Percentiles rank a stretch among this genome's conserved stretches.
phyloP scores from a whole-genome alignment of 2,888 invertebrate species.

The Erynnis tages region DNA sequence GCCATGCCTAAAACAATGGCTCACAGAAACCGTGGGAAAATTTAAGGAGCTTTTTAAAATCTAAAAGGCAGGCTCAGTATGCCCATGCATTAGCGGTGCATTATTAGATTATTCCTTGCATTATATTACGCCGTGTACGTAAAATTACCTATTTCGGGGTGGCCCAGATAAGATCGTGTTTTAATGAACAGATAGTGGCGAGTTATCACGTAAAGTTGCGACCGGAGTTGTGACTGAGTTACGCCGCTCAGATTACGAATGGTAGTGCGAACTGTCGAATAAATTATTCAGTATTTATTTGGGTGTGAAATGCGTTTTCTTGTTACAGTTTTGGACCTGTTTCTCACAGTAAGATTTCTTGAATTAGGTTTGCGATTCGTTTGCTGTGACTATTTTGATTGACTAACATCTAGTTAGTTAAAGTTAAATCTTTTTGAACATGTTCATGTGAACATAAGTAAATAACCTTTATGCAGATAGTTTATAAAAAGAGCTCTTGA shows the following conservation, averaged over 20 bases:
- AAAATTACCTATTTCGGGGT: slow-evolving; percentile 35
- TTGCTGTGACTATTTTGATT: too few species aligned
- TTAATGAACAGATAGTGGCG: slow-evolving; percentile 24
- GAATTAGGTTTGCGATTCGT: background rate
- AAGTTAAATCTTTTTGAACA: too few species aligned
- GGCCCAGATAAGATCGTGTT: slow-evolving; percentile 26
- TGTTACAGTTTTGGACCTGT: background rate
- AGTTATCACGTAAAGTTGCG: slow-evolving; percentile 26
- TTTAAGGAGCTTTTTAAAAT: slow-evolving; percentile 64
- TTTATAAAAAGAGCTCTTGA: too few species aligned
- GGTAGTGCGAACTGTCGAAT: slow-evolving; percentile 22
- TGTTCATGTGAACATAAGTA: too few species aligned
- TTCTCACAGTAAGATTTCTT: background rate
- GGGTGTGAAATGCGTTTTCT: slow-evolving; percentile 11
- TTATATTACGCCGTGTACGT: slow-evolving; percentile 43
- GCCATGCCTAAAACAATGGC: slow-evolving; percentile 56
- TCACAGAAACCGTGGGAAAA: slow-evolving; percentile 68
- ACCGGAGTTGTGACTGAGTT: slow-evolving; percentile 23
- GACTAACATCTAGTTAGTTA: too few species aligned
- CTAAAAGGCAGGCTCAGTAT: slow-evolving; percentile 46
- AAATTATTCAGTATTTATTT: slow-evolving; percentile 26
- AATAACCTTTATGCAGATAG: too few species aligned
- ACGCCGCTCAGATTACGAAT: slow-evolving; percentile 21
- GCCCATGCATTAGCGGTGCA: slow-evolving; percentile 55
- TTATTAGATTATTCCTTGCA: slow-evolving; percentile 54